These are phyloP conservation scores for Progne subis DNA, from an alignment of 2,113 vertebrate species.

Conservation along the genomic window DNA sequence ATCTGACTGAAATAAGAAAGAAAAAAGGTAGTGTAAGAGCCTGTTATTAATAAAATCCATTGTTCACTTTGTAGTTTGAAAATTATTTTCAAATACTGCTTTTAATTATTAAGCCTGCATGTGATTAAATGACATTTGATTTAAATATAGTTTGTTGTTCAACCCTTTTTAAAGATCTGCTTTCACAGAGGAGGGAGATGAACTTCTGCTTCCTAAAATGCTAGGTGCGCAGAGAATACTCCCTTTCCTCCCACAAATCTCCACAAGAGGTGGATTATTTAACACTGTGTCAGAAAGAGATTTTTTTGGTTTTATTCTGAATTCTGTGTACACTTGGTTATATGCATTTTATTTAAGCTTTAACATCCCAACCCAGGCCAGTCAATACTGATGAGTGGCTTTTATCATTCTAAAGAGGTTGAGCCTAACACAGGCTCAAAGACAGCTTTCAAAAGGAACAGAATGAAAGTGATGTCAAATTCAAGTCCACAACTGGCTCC, in stretches of 20 bases:
- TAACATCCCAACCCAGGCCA: conserved; percentile 48
- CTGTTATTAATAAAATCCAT: background rate
- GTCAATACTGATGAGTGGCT: conserved; percentile 50
- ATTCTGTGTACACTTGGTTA: background rate
- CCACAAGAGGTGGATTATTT: background rate
- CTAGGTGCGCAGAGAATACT: background rate
- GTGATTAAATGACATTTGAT: background rate
- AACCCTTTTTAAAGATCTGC: background rate
- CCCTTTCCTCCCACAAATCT: background rate
- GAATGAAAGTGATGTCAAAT: conserved; percentile 75
- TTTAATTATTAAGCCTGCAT: background rate
- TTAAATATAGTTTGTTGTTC: background rate
- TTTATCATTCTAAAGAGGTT: conserved; percentile 68
- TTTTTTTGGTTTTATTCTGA: background rate
- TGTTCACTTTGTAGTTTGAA: background rate
- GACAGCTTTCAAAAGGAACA: conserved; percentile 72
- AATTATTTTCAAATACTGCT: background rate
- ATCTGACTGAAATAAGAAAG: background rate
- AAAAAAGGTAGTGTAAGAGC: background rate
- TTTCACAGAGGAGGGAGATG: background rate
- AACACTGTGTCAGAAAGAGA: background rate
- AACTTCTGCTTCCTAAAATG: background rate
- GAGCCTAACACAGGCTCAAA: conserved; percentile 64
- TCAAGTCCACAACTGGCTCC: conserved; percentile 60
- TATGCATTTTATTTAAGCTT: background rate